phyloP scores from a whole-genome alignment of 1,140 invertebrate species.

The Cardiocondyla obscurior region DNA sequence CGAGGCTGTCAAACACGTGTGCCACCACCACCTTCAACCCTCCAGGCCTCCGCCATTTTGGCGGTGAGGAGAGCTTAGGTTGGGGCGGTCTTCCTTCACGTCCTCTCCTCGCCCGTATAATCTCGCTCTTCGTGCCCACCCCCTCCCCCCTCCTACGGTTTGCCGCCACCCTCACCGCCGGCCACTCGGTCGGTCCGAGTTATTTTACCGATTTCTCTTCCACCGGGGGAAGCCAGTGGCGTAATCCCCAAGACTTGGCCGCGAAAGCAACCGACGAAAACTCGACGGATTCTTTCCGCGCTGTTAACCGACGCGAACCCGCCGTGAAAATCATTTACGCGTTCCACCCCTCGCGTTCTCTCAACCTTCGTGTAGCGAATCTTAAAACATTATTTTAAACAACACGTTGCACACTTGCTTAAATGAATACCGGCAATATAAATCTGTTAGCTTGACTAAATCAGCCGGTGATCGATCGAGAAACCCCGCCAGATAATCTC shows the following conservation, averaged over 20 bases:
- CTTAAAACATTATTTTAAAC: slow-evolving; percentile 2
- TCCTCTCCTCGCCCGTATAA: slow-evolving; percentile 62
- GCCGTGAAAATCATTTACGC: background rate
- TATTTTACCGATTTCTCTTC: slow-evolving; percentile 60
- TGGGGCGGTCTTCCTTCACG: slow-evolving; percentile 46
- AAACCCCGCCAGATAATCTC: background rate
- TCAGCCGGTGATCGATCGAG: background rate
- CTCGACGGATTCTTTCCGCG: background rate
- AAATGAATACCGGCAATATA: background rate
- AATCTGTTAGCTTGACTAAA: background rate
- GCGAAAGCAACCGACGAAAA: slow-evolving; percentile 36
- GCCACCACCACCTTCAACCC: slow-evolving; percentile 60
- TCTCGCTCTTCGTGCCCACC: slow-evolving; percentile 61
- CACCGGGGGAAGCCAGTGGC: slow-evolving; percentile 29
- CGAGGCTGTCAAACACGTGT: slow-evolving; percentile 67
- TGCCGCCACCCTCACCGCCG: background rate
- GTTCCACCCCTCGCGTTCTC: background rate
- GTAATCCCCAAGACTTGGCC: slow-evolving; percentile 24
- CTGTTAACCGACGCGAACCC: slow-evolving; percentile 35
- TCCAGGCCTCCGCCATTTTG: slow-evolving; percentile 67
- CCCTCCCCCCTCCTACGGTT: no score
- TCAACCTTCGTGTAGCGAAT: background rate
- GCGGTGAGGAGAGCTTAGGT: slow-evolving; percentile 50
- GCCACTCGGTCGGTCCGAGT: slow-evolving; percentile 2
- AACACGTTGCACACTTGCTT: background rate